Evolutionary conservation across 2,797 vertebrate species (phyloP).

Genomic region (Hirundo rustica): DNA sequence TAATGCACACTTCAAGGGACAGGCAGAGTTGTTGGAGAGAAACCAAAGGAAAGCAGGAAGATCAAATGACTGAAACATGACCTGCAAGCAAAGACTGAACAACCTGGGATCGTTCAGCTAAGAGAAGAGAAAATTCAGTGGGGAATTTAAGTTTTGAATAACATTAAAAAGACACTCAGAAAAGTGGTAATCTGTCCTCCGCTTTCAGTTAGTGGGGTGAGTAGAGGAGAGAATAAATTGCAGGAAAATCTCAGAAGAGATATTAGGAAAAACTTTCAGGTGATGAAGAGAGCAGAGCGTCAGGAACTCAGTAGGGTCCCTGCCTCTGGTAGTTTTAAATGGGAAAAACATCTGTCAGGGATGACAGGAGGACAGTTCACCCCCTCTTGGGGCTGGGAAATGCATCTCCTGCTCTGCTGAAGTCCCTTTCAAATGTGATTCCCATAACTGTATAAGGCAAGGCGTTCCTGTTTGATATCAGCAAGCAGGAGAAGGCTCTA

Average conservation of each 20-base stretch:
- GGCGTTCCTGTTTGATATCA: background rate
- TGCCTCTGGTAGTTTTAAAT: background rate
- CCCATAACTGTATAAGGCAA: background rate
- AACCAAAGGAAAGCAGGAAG: constrained; percentile 42
- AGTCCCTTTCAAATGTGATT: background rate
- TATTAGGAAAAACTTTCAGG: background rate
- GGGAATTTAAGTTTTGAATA: constrained; percentile 47
- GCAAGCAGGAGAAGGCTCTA: background rate
- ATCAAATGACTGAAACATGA: constrained; percentile 21
- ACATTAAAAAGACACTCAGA: constrained; percentile 8
- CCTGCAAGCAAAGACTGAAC: constrained; percentile 26
- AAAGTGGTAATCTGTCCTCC: background rate
- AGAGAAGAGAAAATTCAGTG: constrained; percentile 10
- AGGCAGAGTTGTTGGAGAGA: background rate
- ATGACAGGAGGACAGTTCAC: background rate
- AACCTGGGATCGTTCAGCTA: background rate
- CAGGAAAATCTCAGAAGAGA: background rate
- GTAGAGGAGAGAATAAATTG: constrained; percentile 18
- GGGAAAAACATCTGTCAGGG: constrained; percentile 11
- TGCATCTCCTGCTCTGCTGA: background rate
- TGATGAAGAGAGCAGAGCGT: constrained; percentile 9
- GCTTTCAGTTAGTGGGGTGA: background rate
- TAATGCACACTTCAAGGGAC: constrained; percentile 13
- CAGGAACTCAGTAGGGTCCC: background rate
- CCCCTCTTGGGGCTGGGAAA: background rate